These are phyloP conservation scores for Drosophila flavopinicola DNA, from an alignment of 2,888 invertebrate species.

Conservation along the genomic window DNA sequence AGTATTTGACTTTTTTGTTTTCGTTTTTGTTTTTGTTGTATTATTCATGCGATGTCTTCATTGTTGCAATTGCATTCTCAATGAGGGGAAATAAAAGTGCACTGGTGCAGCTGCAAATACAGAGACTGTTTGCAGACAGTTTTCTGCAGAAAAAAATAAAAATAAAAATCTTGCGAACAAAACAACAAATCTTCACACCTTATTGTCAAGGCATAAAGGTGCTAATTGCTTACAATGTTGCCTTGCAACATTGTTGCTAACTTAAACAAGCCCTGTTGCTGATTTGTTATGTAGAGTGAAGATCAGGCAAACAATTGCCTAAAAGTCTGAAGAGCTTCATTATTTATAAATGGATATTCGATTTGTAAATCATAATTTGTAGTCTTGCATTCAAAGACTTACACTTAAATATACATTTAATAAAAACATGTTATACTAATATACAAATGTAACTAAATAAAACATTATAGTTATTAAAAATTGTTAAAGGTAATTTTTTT, in stretches of 20 bases:
- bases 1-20: slow-evolving; percentile 24
- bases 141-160: slow-evolving; percentile 18
- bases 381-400: no score
- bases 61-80: slow-evolving; percentile 17
- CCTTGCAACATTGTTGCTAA: not conserved
- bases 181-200: slow-evolving; percentile 16
- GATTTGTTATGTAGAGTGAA: not conserved
- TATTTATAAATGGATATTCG: not conserved
- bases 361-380: no score
- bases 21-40: no score
- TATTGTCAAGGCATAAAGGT: not conserved
- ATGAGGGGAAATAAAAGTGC: slow-evolving; percentile 11
- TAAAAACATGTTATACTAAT: no score
- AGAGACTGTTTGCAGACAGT: slow-evolving; percentile 17
- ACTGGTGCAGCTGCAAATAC: slow-evolving; percentile 32
- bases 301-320: not conserved
- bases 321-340: not conserved
- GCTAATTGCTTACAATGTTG: slow-evolving; percentile 1
- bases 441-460: no score
- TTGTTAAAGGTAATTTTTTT: not conserved
- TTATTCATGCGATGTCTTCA: slow-evolving; percentile 5
- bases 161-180: not conserved
- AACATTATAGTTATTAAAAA: no score
- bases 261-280: not conserved
- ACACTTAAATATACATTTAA: no score